Percentiles rank a stretch among this genome's conserved stretches.
phyloP scores from a whole-genome alignment of 1,140 invertebrate genomes.

The Tribolium madens region DNA sequence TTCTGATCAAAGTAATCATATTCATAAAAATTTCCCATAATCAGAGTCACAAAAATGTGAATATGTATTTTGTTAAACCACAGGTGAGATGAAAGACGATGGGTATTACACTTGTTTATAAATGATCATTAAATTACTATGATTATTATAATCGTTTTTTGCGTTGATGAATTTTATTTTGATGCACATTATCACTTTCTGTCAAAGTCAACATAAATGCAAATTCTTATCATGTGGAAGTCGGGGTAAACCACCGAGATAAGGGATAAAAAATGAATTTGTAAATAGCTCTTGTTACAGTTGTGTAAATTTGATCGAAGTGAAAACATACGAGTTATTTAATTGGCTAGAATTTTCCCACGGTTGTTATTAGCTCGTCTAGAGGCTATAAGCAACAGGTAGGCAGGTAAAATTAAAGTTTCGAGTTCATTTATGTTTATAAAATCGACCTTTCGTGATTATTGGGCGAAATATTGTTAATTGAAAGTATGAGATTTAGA shows the following conservation, averaged over 20 bases:
- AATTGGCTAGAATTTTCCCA: slow-evolving; percentile 12
- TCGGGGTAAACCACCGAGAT: not conserved
- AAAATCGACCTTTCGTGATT: not conserved
- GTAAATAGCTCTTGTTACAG: not conserved
- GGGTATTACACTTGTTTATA: no score
- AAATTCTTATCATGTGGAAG: no score
- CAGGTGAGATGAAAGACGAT: no score
- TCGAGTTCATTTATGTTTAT: not conserved
- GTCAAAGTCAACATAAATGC: no score
- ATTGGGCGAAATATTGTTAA: not conserved
- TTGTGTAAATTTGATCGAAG: not conserved
- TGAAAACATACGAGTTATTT: not conserved
- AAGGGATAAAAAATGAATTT: not conserved
- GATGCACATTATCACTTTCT: no score
- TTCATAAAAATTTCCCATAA: no score
- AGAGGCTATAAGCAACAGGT: slow-evolving; percentile 9
- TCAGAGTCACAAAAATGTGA: no score
- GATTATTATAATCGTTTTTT: no score
- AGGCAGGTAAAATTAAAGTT: slow-evolving; percentile 22
- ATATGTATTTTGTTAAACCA: no score
- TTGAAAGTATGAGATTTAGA: not conserved
- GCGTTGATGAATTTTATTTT: no score
- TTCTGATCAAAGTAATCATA: no score
- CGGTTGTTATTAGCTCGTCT: not conserved
- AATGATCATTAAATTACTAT: no score